Conservation (phyloP, 1,140 invertebrate genomes). For the Solen grandis region DNA sequence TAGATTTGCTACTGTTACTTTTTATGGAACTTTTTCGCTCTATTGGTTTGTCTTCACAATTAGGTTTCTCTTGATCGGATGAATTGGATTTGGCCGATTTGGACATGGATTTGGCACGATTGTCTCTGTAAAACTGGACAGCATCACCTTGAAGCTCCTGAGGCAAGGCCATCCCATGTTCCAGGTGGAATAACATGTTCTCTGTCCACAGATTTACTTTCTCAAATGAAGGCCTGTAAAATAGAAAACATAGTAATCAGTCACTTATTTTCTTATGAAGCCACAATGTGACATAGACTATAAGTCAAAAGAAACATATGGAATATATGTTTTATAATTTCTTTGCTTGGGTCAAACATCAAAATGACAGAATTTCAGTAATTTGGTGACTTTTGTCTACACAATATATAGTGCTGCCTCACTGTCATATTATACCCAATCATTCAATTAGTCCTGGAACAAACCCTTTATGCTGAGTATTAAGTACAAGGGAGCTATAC, state of each 20-base stretch:
- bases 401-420: too few relatives aligned
- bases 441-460: too few relatives aligned
- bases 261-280: too few relatives aligned
- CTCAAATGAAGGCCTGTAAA: conserved; percentile 74
- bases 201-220: conserved; percentile 69
- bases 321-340: not conserved
- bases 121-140: conserved; percentile 65
- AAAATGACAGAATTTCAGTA: too few relatives aligned
- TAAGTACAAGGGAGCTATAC: too few relatives aligned
- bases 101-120: conserved; percentile 49
- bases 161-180: conserved; percentile 68
- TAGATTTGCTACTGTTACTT: not conserved
- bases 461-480: too few relatives aligned
- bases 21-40: conserved; percentile 37
- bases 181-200: conserved; percentile 69
- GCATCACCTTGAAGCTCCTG: conserved; percentile 70
- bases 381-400: too few relatives aligned
- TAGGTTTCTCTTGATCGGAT: conserved; percentile 10
- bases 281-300: too few relatives aligned
- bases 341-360: too few relatives aligned
- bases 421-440: too few relatives aligned
- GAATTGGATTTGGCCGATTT: conserved; percentile 23
- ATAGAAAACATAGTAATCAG: conserved; percentile 22
- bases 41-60: not conserved
- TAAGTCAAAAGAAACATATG: not conserved